Evolutionary conservation across 2,797 vertebrate species (phyloP).

Genomic region (Molossus alvarezi): DNA sequence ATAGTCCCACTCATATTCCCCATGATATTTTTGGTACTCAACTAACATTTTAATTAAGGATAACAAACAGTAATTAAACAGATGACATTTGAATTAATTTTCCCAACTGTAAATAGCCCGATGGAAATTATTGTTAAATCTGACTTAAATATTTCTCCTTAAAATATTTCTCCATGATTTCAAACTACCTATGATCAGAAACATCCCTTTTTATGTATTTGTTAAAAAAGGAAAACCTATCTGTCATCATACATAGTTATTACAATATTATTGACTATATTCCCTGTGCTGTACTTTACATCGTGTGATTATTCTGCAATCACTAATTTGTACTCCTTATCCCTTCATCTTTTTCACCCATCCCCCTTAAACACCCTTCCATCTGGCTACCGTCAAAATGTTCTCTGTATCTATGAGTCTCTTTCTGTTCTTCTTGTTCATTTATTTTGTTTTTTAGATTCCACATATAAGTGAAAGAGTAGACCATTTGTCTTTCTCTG

Average conservation of each 20-base stretch:
- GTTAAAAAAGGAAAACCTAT: not conserved
- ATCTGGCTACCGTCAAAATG: not conserved
- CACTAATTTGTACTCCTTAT: not conserved
- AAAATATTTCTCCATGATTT: slow-evolving; percentile 78
- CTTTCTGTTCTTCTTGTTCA: not conserved
- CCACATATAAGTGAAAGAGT: not conserved
- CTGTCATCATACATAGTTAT: not conserved
- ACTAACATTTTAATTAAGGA: slow-evolving; percentile 90
- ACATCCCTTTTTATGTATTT: slow-evolving; percentile 79
- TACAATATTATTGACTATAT: not conserved
- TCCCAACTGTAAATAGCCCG: slow-evolving; percentile 83
- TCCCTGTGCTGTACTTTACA: not conserved
- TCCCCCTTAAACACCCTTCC: not conserved
- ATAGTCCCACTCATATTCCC: not conserved
- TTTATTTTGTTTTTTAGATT: not conserved
- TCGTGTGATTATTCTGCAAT: not conserved
- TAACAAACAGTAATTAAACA: slow-evolving; percentile 90
- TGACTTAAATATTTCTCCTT: slow-evolving; percentile 85
- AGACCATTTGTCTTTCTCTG: not conserved
- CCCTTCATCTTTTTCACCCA: not conserved
- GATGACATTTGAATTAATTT: slow-evolving; percentile 91
- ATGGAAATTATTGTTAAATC: slow-evolving; percentile 86
- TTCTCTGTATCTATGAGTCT: not conserved
- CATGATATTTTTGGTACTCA: slow-evolving; percentile 77
- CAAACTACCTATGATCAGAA: slow-evolving; percentile 78